Percentiles rank a stretch among this genome's conserved stretches.
phyloP scores from a whole-genome alignment of 2,797 vertebrate genomes.

The Etheostoma perlongum region DNA sequence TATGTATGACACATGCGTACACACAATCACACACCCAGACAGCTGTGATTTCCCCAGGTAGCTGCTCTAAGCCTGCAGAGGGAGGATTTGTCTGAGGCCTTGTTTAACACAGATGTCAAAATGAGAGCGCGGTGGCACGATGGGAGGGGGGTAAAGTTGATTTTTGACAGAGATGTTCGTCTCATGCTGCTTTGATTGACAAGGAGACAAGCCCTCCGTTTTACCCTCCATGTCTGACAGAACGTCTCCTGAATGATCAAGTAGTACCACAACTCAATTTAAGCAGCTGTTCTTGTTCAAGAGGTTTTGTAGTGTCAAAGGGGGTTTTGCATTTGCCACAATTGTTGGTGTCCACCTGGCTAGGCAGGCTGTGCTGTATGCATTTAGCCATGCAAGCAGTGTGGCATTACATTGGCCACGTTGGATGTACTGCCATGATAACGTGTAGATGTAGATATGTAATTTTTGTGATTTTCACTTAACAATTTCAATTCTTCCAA shows the following conservation, averaged over 20 bases:
- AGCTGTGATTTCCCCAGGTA: constrained; percentile 84
- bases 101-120: constrained; percentile 82
- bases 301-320: constrained; percentile 57
- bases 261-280: constrained; percentile 60
- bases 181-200: constrained; percentile 70
- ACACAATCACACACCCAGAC: constrained; percentile 61
- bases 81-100: constrained; percentile 73
- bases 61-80: constrained; percentile 64
- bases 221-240: constrained; percentile 61
- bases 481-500: not conserved
- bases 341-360: not conserved
- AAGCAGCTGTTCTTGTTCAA: constrained; percentile 44
- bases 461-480: not conserved
- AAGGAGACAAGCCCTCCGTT: constrained; percentile 67
- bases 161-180: constrained; percentile 73
- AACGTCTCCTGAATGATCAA: constrained; percentile 75
- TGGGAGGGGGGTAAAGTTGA: constrained; percentile 25
- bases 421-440: not conserved
- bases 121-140: constrained; percentile 23
- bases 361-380: not conserved
- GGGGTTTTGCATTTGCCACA: constrained; percentile 37
- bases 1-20: constrained; percentile 75
- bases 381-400: no score
- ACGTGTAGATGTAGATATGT: not conserved
- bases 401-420: no score